Evolutionary conservation across 2,888 invertebrate genomes (phyloP).

Genomic region (Tetragonula carbonaria): DNA sequence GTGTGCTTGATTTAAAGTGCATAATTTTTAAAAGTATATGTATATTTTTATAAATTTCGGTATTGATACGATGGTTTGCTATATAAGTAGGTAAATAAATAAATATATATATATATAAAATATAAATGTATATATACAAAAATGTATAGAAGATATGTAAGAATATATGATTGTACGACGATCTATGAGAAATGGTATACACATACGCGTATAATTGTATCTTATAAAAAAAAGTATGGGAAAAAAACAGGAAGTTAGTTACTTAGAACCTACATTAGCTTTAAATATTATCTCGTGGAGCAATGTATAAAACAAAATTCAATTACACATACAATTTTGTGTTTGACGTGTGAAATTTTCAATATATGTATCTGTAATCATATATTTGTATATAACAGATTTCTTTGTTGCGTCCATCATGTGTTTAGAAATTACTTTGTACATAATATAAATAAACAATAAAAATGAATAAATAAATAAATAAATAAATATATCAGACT

Average conservation of each 20-base stretch:
- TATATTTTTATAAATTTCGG: slow-evolving; percentile 81
- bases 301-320: slow-evolving; percentile 50
- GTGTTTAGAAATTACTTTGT: slow-evolving; percentile 78
- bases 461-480: slow-evolving; percentile 63
- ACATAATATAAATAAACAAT: slow-evolving; percentile 79
- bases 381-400: slow-evolving; percentile 80
- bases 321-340: slow-evolving; percentile 55
- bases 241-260: slow-evolving; percentile 38
- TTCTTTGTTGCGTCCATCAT: slow-evolving; percentile 78
- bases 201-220: slow-evolving; percentile 34
- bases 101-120: slow-evolving; percentile 4
- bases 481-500: slow-evolving; percentile 75
- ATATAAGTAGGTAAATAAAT: slow-evolving; percentile 44
- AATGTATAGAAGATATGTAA: slow-evolving; percentile 34
- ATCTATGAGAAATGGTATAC: slow-evolving; percentile 53
- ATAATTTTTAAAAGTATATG: slow-evolving; percentile 63
- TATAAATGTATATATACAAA: slow-evolving; percentile 17
- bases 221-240: slow-evolving; percentile 32
- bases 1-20: slow-evolving; percentile 47
- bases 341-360: slow-evolving; percentile 68
- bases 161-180: slow-evolving; percentile 39
- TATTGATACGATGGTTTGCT: slow-evolving; percentile 70
- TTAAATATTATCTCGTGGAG: slow-evolving; percentile 49
- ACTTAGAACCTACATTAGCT: slow-evolving; percentile 46
- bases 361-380: slow-evolving; percentile 76